phyloP scores from a whole-genome alignment of 2,888 invertebrate genomes.

The Heliconius charithonia region DNA sequence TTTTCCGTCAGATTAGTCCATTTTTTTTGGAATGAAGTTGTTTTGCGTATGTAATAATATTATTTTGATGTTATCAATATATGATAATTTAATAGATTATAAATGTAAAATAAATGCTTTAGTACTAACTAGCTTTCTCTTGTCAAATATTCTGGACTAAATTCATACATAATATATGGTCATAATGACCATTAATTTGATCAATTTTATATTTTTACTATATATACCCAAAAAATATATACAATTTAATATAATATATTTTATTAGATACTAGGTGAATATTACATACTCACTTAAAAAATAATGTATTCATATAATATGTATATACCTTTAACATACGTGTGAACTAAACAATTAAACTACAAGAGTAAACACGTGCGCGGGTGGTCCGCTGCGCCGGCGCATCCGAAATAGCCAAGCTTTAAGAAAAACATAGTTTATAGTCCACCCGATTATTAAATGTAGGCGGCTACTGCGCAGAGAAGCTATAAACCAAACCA shows the following conservation, averaged over 20 bases:
- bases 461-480: conserved; percentile 75
- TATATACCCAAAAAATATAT: too few relatives aligned
- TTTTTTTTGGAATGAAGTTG: neutral
- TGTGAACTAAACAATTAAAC: conserved; percentile 61
- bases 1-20: too few relatives aligned
- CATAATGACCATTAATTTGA: too few relatives aligned
- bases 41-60: neutral
- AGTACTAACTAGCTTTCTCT: too few relatives aligned
- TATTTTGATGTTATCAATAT: neutral
- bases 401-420: conserved; percentile 75
- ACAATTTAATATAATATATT: too few relatives aligned
- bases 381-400: conserved; percentile 69
- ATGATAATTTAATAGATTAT: neutral
- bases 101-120: neutral
- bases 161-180: too few relatives aligned
- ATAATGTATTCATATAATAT: too few relatives aligned
- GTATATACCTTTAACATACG: conserved; percentile 34
- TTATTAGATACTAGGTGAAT: too few relatives aligned
- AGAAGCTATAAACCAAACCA: conserved; percentile 72
- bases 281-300: too few relatives aligned
- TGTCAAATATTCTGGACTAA: too few relatives aligned
- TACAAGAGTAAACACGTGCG: conserved; percentile 49
- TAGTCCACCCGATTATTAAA: conserved; percentile 74
- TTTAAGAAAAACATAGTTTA: conserved; percentile 81
- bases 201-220: too few relatives aligned